Conservation (phyloP, 2,113 vertebrate species). For the Poicephalus meyeri region DNA sequence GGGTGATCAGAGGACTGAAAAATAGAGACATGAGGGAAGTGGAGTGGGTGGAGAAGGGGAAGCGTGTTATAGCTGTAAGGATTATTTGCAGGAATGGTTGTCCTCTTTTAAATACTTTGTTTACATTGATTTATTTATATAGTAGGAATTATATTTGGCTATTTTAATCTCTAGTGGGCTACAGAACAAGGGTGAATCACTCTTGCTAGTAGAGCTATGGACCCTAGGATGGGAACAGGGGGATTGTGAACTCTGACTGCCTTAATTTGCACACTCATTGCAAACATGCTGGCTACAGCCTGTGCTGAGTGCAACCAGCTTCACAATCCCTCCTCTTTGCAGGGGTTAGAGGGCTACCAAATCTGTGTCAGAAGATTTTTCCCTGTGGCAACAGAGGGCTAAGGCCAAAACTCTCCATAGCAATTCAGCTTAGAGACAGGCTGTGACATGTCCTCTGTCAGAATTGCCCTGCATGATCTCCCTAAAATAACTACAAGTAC, state of each 20-base stretch:
- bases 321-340: not conserved
- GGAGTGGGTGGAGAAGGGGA: not conserved
- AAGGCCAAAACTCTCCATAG: not conserved
- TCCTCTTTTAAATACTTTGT: not conserved
- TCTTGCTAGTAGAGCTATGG: not conserved
- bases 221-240: not conserved
- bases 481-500: not conserved
- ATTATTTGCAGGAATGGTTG: not conserved
- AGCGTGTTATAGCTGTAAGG: not conserved
- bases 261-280: not conserved
- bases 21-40: not conserved
- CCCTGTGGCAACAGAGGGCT: not conserved
- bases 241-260: accelerated
- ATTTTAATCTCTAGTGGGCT: not conserved
- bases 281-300: not conserved
- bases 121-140: not conserved
- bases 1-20: not conserved
- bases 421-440: not conserved
- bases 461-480: not conserved
- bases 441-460: not conserved
- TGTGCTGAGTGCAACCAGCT: not conserved
- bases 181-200: not conserved
- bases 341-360: not conserved
- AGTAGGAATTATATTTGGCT: not conserved
- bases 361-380: not conserved